Base-by-base conservation (phyloP, 2,113 vertebrate genomes). In the Seriola aureovittata region DNA sequence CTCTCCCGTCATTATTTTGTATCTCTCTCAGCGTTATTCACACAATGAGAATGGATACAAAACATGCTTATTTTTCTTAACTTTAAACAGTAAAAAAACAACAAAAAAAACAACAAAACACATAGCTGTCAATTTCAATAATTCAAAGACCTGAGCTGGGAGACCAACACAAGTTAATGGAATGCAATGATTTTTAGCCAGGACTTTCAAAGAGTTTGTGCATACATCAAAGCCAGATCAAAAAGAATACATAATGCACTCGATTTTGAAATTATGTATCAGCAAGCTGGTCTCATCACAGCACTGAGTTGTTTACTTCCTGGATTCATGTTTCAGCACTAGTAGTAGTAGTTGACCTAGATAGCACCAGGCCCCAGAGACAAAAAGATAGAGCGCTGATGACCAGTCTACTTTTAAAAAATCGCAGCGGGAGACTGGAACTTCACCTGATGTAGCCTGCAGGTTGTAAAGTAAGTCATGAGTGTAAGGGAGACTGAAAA, bases 261-360 rank as follows among this genome's bases (percentile, higher is more conserved):
- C 54, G 68, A 90, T 87, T 69, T 58, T 80, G 17, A 82, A 85
- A 91, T 86, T 74, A 85, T 85, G 59, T 83, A 80, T 85, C 70
- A 79, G 75, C 70, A 82, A 81, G 71, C 68, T 89, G 87, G 71
- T 82, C 60, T 85, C 23, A 34, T 81, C 75, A 63, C 13, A 29
- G 58, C 40, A 69, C 25, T 4, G 32, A 64, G 44, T 65, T 90
- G 88, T 93, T 89, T 91, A 82, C 74, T 76, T 87, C 64, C 77
- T 86, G 66, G 83, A 88, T 71, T 79, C 72, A 81, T 75, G 82
- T 85, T 62, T 91, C 84, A 90, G 86, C 87, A 50, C 17, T 89
- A 16, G n/a, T 40, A 40, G 23, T 34, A 83, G 25, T n/a, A 44
- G 76, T 52, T 90, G 90, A 89, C 91, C 91, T 76, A 92, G 58